Percentiles rank a stretch among this genome's conserved stretches.
phyloP scores from a whole-genome alignment of 1,140 invertebrate genomes.

The Drosophila neocordata region DNA sequence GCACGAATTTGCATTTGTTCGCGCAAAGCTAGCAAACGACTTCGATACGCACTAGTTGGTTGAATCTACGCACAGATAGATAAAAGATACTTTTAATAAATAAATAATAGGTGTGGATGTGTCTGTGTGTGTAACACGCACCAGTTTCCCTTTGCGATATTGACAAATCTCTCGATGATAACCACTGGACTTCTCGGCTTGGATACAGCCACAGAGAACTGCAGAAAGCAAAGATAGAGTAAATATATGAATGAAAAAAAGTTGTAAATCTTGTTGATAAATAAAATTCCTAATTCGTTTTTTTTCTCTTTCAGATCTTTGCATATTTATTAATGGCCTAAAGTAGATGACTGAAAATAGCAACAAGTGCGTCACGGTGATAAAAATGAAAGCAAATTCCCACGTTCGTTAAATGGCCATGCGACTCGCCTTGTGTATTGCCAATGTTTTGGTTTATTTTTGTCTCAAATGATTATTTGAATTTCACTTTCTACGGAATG shows the following conservation, averaged over 20 bases:
- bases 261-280: constrained; percentile 56
- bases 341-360: constrained; percentile 50
- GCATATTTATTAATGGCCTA: constrained; percentile 54
- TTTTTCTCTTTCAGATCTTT: constrained; percentile 51
- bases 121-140: constrained; percentile 27
- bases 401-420: constrained; percentile 60
- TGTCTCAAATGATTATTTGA: constrained; percentile 42
- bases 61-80: constrained; percentile 50
- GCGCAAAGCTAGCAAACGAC: constrained; percentile 85
- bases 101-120: too few species aligned
- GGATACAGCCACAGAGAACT: constrained; percentile 33
- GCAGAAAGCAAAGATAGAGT: constrained; percentile 28
- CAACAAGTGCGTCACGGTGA: constrained; percentile 68
- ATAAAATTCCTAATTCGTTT: constrained; percentile 55
- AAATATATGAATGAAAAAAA: constrained; percentile 38
- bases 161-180: constrained; percentile 72
- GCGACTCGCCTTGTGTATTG: constrained; percentile 30
- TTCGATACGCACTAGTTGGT: constrained; percentile 78
- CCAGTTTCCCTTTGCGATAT: constrained; percentile 66
- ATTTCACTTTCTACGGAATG: constrained; percentile 45
- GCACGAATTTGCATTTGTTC: constrained; percentile 87
- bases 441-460: constrained; percentile 41
- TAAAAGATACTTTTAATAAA: not conserved
- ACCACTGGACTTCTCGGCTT: constrained; percentile 48
- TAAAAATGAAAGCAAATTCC: constrained; percentile 45